A percentile compares a stretch with the other conserved stretches of the same genome.
Conservation (phyloP, 2,797 vertebrate genomes). For the Xiphorhynchus erythropygius region DNA sequence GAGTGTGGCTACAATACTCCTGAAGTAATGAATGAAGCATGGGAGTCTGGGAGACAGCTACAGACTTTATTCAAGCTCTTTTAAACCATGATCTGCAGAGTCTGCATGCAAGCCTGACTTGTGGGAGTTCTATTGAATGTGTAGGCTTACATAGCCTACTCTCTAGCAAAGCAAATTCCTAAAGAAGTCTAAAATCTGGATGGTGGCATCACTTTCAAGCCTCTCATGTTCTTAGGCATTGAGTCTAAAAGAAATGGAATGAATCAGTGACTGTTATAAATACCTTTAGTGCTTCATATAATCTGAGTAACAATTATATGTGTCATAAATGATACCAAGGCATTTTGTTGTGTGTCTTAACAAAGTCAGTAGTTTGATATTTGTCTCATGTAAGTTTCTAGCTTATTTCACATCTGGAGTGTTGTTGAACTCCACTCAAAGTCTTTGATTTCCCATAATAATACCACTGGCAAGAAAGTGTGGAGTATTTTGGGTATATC, state of each 20-base stretch:
- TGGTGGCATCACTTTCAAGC: not conserved
- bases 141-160: not conserved
- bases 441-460: not conserved
- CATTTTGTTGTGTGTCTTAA: not conserved
- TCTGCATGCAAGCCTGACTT: not conserved
- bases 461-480: not conserved
- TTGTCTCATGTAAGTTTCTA: not conserved
- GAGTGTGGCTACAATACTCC: fast-evolving
- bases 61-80: not conserved
- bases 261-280: not conserved
- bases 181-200: not conserved
- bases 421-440: not conserved
- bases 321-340: not conserved
- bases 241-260: not conserved
- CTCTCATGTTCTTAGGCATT: not conserved
- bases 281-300: not conserved
- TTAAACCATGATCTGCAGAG: not conserved
- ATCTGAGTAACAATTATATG: not conserved
- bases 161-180: not conserved
- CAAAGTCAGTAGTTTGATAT: not conserved
- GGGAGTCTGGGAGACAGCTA: not conserved
- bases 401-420: not conserved
- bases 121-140: not conserved
- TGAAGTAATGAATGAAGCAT: not conserved
- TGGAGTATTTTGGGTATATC: not conserved